Percentiles rank a stretch among this genome's conserved stretches.
These are phyloP conservation scores for Lutjanus campechanus DNA, from an alignment of 2,797 vertebrate species.

Conservation along the genomic window DNA sequence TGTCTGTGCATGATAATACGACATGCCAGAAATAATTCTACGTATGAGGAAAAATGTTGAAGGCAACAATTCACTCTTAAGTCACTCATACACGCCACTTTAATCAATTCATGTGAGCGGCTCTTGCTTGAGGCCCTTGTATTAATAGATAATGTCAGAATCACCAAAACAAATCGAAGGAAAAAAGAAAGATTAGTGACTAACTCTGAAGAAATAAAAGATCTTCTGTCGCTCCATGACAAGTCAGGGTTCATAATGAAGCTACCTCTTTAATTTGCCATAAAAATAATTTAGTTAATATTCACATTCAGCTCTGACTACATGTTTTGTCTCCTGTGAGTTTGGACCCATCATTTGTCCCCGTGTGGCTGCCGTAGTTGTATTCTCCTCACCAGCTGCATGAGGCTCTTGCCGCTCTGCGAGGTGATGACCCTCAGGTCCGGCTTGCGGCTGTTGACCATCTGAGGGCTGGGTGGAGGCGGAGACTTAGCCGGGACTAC, in stretches of 20 bases:
- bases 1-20: too few species aligned
- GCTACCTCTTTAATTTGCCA: not conserved
- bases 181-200: too few species aligned
- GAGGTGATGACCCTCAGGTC: conserved; percentile 98
- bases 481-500: conserved; percentile 92
- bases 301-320: not conserved
- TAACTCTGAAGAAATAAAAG: too few species aligned
- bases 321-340: not conserved
- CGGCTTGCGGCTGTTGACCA: conserved; percentile 92
- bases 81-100: too few species aligned
- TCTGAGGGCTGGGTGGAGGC: conserved; percentile 88
- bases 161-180: too few species aligned
- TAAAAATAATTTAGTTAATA: not conserved
- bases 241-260: not conserved
- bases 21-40: too few species aligned
- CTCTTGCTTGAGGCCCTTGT: too few species aligned
- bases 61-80: too few species aligned
- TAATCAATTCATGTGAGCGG: too few species aligned
- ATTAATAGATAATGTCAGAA: too few species aligned
- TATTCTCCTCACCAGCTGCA: conserved; percentile 93
- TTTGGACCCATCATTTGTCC: conserved; percentile 16
- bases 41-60: too few species aligned
- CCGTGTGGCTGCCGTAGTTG: conserved; percentile 17
- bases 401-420: conserved; percentile 92
- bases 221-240: not conserved